phyloP scores from a whole-genome alignment of 1,140 invertebrate genomes.

The Drosophila sp. region DNA sequence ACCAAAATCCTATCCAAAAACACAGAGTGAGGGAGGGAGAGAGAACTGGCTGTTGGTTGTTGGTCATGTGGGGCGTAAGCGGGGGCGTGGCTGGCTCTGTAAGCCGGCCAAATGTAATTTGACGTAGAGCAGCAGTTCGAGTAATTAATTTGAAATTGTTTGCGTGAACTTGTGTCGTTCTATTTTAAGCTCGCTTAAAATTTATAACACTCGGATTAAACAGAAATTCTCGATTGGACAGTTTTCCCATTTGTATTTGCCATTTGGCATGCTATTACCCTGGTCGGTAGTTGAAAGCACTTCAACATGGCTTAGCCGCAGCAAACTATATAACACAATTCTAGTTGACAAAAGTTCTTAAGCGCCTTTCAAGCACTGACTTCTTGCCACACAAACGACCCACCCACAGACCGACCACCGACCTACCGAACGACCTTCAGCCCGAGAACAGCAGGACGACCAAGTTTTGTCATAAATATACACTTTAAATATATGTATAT shows the following conservation, averaged over 20 bases:
- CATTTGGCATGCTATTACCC: too few relatives aligned
- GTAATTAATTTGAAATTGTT: conserved; percentile 67
- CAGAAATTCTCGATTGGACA: conserved; percentile 26
- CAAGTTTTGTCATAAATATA: conserved; percentile 63
- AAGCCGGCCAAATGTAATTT: conserved; percentile 46
- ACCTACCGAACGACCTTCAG: background rate
- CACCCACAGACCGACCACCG: too few relatives aligned
- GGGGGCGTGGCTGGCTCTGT: conserved; percentile 1
- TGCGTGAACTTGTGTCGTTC: conserved; percentile 18
- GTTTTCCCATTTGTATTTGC: conserved; percentile 2
- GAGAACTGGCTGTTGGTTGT: background rate
- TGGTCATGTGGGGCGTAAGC: background rate
- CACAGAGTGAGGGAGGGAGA: background rate
- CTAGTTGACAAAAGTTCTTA: conserved; percentile 43
- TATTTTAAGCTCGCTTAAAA: conserved; percentile 41
- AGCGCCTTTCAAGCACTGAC: conserved; percentile 56
- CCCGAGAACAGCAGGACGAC: conserved; percentile 21
- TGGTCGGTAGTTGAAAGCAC: background rate
- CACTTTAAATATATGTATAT: conserved; percentile 7
- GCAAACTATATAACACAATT: conserved; percentile 1
- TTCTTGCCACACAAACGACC: conserved; percentile 23
- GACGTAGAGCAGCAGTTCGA: conserved; percentile 32
- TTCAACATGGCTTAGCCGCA: background rate
- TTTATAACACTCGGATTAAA: conserved; percentile 61
- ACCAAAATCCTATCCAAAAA: conserved; percentile 29